Evolutionary conservation across 2,888 invertebrate species (phyloP), one percentile per base, ranked within the genome.

Genomic region (Heliconius sara): DNA sequence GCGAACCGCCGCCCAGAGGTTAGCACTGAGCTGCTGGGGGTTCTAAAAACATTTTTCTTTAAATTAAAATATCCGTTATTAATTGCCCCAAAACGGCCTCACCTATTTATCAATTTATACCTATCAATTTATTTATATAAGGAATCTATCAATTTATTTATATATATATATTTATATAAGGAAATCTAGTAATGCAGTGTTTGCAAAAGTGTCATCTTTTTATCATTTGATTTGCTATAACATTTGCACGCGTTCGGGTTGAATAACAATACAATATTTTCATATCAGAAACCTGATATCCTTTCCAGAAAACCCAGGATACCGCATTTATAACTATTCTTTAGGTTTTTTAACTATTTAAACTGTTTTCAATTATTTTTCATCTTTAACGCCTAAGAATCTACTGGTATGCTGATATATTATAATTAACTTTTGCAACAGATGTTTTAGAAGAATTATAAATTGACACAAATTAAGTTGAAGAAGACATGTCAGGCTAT

Each of bases 1-100:
- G 71, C 99, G 95, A 16, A 99, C 99, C 43, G 99, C 99, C 67
- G 99, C 99, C 99, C 99, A 99, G 68, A 99, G 94, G 92, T 99
- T 99, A 12, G 99, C 98, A 80, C 96, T 96, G 73, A 99, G 94
- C 91, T 99, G 99, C 89, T 99, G 98, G 1, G 99, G 98, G 94
- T 99, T 99, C 95, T 99, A 83, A 0, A 7, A 73, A 39, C 1
- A 57, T 22, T 22, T 30, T 1, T 6, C 6, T 9, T 3, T 34
- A 5, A 10, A 47, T 47, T 16, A 16, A 47, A 16, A 1, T 47
- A 47, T 47, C 47, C 13, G 16, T 47, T 47, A 47, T 16, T 47
- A 12, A 47, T 16, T 57, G 9, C 22, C 9, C 0, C n/a, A n/a
- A 12, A n/a, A n/a, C 60, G 4, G 60, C 22, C n/a, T n/a, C 9